Percentiles rank a stretch among this genome's conserved stretches.
These are phyloP conservation scores for Halictus quadricinctus DNA, from an alignment of 2,888 invertebrate species.

Conservation along the genomic window DNA sequence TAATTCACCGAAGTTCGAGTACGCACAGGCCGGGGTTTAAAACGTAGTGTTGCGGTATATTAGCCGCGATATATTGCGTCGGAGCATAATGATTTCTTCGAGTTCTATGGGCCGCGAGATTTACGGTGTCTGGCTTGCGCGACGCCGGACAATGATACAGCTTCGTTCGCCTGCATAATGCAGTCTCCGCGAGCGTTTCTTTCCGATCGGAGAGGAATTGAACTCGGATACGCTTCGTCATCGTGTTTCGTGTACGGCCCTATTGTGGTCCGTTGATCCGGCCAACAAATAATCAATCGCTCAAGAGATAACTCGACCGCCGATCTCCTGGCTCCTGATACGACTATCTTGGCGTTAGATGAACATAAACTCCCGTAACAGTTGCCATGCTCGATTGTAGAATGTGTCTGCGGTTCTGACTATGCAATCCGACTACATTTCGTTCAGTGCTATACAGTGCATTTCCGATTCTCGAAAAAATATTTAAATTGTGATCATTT, in stretches of 20 bases:
- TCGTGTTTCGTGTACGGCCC: slow-evolving; percentile 7
- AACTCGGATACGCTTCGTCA: slow-evolving; percentile 37
- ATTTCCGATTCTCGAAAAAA: no score
- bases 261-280: slow-evolving; percentile 26
- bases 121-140: slow-evolving; percentile 71
- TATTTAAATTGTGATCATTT: no score
- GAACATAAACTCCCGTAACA: slow-evolving; percentile 3
- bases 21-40: slow-evolving; percentile 51
- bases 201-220: slow-evolving; percentile 40
- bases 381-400: background rate
- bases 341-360: slow-evolving; percentile 18
- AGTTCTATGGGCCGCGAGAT: slow-evolving; percentile 69
- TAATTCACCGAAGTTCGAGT: slow-evolving; percentile 10
- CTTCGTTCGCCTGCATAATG: slow-evolving; percentile 61
- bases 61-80: slow-evolving; percentile 70
- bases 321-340: slow-evolving; percentile 7
- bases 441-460: background rate
- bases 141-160: slow-evolving; percentile 66
- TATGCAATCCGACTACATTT: background rate
- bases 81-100: slow-evolving; percentile 74
- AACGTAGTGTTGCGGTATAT: slow-evolving; percentile 69
- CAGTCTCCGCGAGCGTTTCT: slow-evolving; percentile 41
- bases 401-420: background rate
- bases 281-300: slow-evolving; percentile 30
- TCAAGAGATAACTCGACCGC: slow-evolving; percentile 15